Percentiles rank a stretch among this genome's conserved stretches.
Evolutionary conservation across 2,888 invertebrate genomes (phyloP).

Genomic region (Chrysolina oricalcia): DNA sequence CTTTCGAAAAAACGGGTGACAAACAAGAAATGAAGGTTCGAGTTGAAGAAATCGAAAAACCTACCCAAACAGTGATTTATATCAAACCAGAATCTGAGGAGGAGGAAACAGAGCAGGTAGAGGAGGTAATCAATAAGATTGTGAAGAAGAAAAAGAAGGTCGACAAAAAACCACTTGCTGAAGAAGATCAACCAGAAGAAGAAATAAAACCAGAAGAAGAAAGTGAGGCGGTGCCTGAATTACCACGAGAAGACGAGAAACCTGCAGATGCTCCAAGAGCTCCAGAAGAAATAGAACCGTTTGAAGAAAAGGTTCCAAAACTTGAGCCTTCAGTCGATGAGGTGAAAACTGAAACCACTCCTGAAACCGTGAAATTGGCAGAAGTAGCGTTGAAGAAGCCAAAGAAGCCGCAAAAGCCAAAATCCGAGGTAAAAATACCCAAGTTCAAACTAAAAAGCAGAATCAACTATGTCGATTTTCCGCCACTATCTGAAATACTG

Average conservation of each 20-base stretch:
- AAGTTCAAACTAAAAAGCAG: slow-evolving; percentile 82
- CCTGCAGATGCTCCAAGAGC: slow-evolving; percentile 54
- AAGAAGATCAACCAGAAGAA: slow-evolving; percentile 67
- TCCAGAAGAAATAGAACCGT: slow-evolving; percentile 2
- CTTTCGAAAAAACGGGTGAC: slow-evolving; percentile 59
- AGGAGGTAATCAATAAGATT: slow-evolving; percentile 69
- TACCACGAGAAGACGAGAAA: slow-evolving; percentile 60
- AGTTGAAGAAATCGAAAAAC: slow-evolving; percentile 58
- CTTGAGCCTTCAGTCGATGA: slow-evolving; percentile 36
- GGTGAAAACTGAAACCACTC: slow-evolving; percentile 67
- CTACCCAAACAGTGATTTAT: slow-evolving; percentile 55
- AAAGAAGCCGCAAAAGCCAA: slow-evolving; percentile 58
- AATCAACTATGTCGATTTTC: slow-evolving; percentile 75
- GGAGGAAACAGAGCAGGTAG: slow-evolving; percentile 55
- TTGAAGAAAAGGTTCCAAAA: slow-evolving; percentile 40
- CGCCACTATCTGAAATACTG: slow-evolving; percentile 65
- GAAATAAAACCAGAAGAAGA: slow-evolving; percentile 66
- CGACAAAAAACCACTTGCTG: slow-evolving; percentile 62
- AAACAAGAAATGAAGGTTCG: slow-evolving; percentile 49
- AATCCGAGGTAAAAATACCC: slow-evolving; percentile 71
- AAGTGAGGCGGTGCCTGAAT: slow-evolving; percentile 60
- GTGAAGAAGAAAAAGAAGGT: slow-evolving; percentile 64
- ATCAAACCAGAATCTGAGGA: slow-evolving; percentile 56
- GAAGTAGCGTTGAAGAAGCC: slow-evolving; percentile 76
- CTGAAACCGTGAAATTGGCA: slow-evolving; percentile 76